Conservation (phyloP, 2,797 vertebrate genomes). For the Alectoris magna region DNA sequence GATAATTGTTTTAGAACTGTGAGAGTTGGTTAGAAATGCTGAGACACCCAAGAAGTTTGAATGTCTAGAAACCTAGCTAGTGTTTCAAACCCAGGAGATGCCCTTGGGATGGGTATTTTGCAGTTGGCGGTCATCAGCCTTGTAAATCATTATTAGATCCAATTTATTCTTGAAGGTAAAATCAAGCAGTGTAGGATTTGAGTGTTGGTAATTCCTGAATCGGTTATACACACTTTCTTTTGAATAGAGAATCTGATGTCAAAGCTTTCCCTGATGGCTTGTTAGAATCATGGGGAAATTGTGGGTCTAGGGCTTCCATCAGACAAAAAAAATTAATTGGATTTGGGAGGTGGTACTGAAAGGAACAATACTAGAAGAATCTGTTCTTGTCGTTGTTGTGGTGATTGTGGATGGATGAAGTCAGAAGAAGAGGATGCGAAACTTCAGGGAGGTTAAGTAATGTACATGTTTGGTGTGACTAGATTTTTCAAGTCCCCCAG, state of each 20-base stretch:
- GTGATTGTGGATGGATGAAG: neutral
- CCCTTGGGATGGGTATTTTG: neutral
- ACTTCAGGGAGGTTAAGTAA: neutral
- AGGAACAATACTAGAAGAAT: neutral
- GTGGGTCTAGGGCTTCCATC: neutral
- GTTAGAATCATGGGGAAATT: neutral
- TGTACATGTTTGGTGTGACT: neutral
- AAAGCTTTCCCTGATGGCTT: neutral
- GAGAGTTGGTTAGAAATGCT: neutral
- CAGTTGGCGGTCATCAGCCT: neutral
- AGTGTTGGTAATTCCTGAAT: conserved; percentile 20
- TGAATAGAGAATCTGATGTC: neutral
- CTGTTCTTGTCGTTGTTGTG: neutral
- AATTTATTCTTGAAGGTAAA: conserved; percentile 13
- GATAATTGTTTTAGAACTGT: neutral
- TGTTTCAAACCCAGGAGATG: neutral
- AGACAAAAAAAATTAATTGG: neutral
- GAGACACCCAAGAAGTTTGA: neutral
- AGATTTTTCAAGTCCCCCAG: neutral
- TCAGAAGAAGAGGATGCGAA: neutral
- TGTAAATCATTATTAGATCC: neutral
- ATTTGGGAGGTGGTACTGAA: neutral
- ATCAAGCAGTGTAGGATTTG: neutral
- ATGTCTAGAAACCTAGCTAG: neutral
- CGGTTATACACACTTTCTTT: neutral